Evolutionary conservation across 2,888 invertebrate genomes (phyloP).

Genomic region (Ennomos fuscantarius): DNA sequence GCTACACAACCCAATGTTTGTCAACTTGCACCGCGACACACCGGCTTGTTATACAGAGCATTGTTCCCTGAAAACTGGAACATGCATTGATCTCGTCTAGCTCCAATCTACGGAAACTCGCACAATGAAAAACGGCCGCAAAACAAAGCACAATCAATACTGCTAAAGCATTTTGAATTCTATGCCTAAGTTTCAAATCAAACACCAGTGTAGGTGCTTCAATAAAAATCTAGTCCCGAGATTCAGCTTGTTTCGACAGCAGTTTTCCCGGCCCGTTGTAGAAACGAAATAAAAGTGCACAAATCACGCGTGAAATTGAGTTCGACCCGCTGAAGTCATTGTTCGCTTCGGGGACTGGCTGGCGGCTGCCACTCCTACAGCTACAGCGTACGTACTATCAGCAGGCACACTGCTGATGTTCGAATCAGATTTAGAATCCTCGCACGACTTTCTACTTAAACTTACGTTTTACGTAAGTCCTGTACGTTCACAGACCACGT

Average conservation of each 20-base stretch:
- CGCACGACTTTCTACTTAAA: slow-evolving; percentile 22
- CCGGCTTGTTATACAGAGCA: slow-evolving; percentile 53
- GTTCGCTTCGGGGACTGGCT: slow-evolving; percentile 62
- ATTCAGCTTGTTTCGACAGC: slow-evolving; percentile 52
- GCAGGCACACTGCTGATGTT: slow-evolving; percentile 37
- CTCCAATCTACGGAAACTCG: slow-evolving; percentile 31
- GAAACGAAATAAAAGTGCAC: slow-evolving; percentile 78
- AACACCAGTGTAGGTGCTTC: slow-evolving; percentile 34
- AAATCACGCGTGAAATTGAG: slow-evolving; percentile 84
- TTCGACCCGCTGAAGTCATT: slow-evolving; percentile 73
- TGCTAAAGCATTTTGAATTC: slow-evolving; percentile 26
- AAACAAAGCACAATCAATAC: slow-evolving; percentile 29
- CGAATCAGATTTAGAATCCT: slow-evolving; percentile 23
- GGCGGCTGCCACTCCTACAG: slow-evolving; percentile 47
- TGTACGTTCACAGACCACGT: slow-evolving; percentile 31
- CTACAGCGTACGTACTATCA: slow-evolving; percentile 38
- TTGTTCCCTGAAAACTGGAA: slow-evolving; percentile 47
- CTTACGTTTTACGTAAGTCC: slow-evolving; percentile 42
- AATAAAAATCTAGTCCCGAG: slow-evolving; percentile 41
- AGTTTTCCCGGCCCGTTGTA: slow-evolving; percentile 57
- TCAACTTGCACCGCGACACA: slow-evolving; percentile 57
- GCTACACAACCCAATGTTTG: slow-evolving; percentile 69
- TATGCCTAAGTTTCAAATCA: slow-evolving; percentile 27
- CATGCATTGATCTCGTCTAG: slow-evolving; percentile 36
- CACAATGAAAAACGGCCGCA: slow-evolving; percentile 30